phyloP scores from a whole-genome alignment of 2,797 vertebrate genomes.

The Apogon hyalosoma region DNA sequence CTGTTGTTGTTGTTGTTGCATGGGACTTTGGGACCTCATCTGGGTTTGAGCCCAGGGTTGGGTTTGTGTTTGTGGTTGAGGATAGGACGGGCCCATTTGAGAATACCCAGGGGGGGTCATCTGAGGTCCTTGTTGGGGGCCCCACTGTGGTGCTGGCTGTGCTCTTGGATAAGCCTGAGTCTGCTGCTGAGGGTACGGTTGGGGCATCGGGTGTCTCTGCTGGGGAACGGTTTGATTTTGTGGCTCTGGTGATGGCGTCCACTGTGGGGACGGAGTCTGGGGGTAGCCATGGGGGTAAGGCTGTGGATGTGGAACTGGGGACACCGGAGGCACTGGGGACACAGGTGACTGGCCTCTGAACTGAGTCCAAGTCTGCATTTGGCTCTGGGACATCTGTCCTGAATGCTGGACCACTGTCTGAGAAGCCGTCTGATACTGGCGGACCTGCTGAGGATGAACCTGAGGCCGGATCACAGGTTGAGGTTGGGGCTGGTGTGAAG shows the following conservation, averaged over 20 bases:
- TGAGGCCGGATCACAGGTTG: conserved; percentile 28
- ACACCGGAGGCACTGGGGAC: conserved; percentile 1
- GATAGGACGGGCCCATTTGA: conserved; percentile 41
- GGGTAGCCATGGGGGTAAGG: conserved; percentile 55
- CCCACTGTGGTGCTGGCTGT: conserved; percentile 62
- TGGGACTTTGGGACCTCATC: conserved; percentile 45
- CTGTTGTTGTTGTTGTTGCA: conserved; percentile 34
- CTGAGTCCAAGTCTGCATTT: conserved; percentile 57
- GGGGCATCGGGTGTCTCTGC: conserved; percentile 52
- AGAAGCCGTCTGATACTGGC: conserved; percentile 31
- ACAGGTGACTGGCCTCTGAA: conserved; percentile 53
- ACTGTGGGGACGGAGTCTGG: conserved; percentile 63
- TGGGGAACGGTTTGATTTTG: conserved; percentile 49
- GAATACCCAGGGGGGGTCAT: conserved; percentile 27
- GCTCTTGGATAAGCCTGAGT: conserved; percentile 47
- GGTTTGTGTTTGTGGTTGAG: conserved; percentile 46
- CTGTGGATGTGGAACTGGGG: conserved; percentile 45
- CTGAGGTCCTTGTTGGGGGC: conserved; percentile 46
- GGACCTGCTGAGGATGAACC: conserved; percentile 9
- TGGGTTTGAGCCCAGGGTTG: conserved; percentile 67
- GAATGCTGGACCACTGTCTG: conserved; percentile 24
- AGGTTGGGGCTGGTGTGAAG: background rate
- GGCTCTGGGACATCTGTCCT: conserved; percentile 44
- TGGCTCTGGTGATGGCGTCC: conserved; percentile 61
- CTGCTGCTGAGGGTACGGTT: conserved; percentile 51